Conservation (phyloP, 37 sponge, comb jelly and placozoan species). For the Aphrocallistes beatrix region DNA sequence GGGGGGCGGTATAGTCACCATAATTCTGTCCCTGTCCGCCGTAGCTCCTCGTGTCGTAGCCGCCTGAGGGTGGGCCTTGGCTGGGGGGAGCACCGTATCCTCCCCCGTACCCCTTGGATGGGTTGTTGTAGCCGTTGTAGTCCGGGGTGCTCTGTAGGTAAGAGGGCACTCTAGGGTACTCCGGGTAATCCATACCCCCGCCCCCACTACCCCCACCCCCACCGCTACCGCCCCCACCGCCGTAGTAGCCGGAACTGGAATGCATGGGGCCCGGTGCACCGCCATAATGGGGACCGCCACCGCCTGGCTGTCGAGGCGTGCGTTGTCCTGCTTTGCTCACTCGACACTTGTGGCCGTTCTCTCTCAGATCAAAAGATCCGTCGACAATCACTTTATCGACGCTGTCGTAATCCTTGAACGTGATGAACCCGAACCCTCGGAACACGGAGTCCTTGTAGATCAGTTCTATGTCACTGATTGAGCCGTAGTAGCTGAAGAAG, state of each 20-base stretch:
- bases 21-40: neutral
- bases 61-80: neutral
- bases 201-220: neutral
- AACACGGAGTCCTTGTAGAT: neutral
- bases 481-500: neutral
- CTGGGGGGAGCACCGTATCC: neutral
- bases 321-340: constrained; percentile 4
- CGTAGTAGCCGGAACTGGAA: neutral
- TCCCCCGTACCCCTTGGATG: neutral
- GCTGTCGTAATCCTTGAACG: constrained; percentile 5
- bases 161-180: no score
- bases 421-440: neutral
- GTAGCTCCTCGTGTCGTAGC: neutral
- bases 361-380: neutral
- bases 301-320: neutral
- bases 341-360: neutral
- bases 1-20: neutral
- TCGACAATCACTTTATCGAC: constrained; percentile 4
- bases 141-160: no score
- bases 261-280: neutral
- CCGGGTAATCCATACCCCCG: no score
- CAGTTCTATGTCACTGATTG: neutral
- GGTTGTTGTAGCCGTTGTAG: neutral
- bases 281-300: neutral
- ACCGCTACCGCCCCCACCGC: no score